Base-by-base conservation (phyloP, 2,113 vertebrate species). In the Coreoperca whiteheadi region DNA sequence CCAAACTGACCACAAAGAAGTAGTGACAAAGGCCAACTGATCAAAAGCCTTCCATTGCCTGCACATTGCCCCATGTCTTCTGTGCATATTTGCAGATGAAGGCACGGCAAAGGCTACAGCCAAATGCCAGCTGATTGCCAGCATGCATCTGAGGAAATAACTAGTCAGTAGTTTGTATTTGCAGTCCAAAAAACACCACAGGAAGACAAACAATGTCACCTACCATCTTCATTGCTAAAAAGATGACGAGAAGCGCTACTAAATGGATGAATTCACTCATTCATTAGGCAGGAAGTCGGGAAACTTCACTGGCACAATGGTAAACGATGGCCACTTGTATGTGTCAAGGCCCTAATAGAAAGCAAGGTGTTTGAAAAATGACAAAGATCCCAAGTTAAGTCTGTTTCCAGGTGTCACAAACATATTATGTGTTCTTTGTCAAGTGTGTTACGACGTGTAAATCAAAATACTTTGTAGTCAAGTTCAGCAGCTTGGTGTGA, bases 401-500 rank as follows among this genome's bases (percentile, higher is more conserved):
- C 11, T 53, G 11, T 41, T 64, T 46, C 23, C 46, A 64, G 32
- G 50, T 46, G 25, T 66, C 43, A 50, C 66, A 72, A 60, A 83
- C 56, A 71, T 21, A 53, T n/a, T 21, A 20, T 4, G 57, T 56
- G 21, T 20, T 74, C 0, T 57, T 53, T 54, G 16, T 82, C 39
- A 61, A 53, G 15, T 20, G 1, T 21, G 16, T 25, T 51, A 18
- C 2, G 0, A 51, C 8, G 32, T 3, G 0, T 56, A 67, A 71
- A 61, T 39, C 18, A 20, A 4, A 64, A 63, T n/a, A 43, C 20
- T 72, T 80, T 39, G 32, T 21, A 59, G 23, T 80, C 0, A 1
- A 28, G 37, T 83, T 77, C 10, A 53, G 79, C 21, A 57, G 41
- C 57, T 77, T 39, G 46, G 74, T 71, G 65, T 46, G 39, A 18